A percentile compares a stretch with the other conserved stretches of the same genome.
Evolutionary conservation across 2,113 vertebrate genomes (phyloP).

Genomic region (Cyanoderma ruficeps): DNA sequence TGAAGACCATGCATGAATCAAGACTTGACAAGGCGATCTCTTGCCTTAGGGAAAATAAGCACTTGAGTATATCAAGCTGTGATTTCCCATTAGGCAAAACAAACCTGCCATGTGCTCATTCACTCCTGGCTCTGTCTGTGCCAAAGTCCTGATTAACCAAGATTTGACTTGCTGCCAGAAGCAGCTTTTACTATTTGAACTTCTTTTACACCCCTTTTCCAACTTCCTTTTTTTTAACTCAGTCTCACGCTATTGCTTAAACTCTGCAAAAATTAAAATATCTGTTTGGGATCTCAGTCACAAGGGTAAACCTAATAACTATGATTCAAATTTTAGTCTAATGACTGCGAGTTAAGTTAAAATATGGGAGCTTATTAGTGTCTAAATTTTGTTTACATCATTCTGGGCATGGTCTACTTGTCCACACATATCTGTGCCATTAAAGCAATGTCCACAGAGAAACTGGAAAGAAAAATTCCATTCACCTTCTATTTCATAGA

Average conservation of each 20-base stretch:
- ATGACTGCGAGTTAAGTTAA: neutral
- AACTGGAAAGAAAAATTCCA: neutral
- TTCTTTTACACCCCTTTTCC: neutral
- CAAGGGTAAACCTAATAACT: neutral
- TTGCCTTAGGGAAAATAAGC: neutral
- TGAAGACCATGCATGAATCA: neutral
- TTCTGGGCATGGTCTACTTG: neutral
- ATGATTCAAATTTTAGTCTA: neutral
- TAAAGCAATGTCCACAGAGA: neutral
- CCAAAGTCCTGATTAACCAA: neutral
- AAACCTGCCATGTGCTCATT: neutral
- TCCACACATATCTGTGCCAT: accelerated
- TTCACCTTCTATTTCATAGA: neutral
- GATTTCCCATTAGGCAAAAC: neutral
- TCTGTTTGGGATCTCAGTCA: neutral
- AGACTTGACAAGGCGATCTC: neutral
- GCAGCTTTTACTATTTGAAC: neutral
- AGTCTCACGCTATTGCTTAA: neutral
- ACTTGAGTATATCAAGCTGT: neutral
- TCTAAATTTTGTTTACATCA: neutral
- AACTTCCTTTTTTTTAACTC: neutral
- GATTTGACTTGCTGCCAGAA: neutral
- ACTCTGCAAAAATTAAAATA: neutral
- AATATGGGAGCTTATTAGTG: neutral
- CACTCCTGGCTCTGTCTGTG: neutral